Percentiles rank a stretch among this genome's conserved stretches.
These are phyloP conservation scores for Bellardia bayeri DNA, from an alignment of 2,888 invertebrate species.

Conservation along the genomic window DNA sequence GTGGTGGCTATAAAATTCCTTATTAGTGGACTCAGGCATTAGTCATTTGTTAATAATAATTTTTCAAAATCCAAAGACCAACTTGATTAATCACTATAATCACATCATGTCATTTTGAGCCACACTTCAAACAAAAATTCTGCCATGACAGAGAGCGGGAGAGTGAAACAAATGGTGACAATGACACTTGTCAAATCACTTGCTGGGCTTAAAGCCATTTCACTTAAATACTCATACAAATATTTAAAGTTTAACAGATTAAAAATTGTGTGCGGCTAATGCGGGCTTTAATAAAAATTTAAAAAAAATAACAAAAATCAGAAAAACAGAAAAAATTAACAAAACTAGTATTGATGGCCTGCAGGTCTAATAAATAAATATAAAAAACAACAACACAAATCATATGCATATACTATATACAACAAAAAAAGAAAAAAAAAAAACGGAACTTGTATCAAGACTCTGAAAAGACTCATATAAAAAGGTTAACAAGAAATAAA, in stretches of 20 bases:
- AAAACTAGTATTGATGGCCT: slow-evolving; percentile 66
- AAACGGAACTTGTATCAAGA: slow-evolving; percentile 49
- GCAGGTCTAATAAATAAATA: slow-evolving; percentile 51
- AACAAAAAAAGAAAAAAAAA: not conserved
- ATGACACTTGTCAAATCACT: slow-evolving; percentile 65
- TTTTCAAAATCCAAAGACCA: slow-evolving; percentile 25
- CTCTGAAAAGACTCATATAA: slow-evolving; percentile 21
- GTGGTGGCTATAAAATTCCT: not conserved
- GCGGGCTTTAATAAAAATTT: slow-evolving; percentile 50
- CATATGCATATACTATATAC: too few species aligned
- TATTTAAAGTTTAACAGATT: slow-evolving; percentile 53
- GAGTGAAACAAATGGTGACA: slow-evolving; percentile 58
- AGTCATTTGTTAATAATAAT: slow-evolving; percentile 49
- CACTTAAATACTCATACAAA: slow-evolving; percentile 25
- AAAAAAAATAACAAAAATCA: not conserved
- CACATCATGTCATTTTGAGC: slow-evolving; percentile 42
- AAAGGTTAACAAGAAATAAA: slow-evolving; percentile 62
- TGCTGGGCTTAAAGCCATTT: slow-evolving; percentile 60
- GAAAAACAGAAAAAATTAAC: not conserved
- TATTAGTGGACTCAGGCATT: not conserved
- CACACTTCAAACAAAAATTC: slow-evolving; percentile 7
- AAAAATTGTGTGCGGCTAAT: slow-evolving; percentile 44
- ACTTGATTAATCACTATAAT: slow-evolving; percentile 63
- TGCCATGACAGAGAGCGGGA: not conserved
- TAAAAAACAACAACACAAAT: not conserved